Base-by-base conservation (phyloP, 2,888 invertebrate species). In the Terebella lapidaria region DNA sequence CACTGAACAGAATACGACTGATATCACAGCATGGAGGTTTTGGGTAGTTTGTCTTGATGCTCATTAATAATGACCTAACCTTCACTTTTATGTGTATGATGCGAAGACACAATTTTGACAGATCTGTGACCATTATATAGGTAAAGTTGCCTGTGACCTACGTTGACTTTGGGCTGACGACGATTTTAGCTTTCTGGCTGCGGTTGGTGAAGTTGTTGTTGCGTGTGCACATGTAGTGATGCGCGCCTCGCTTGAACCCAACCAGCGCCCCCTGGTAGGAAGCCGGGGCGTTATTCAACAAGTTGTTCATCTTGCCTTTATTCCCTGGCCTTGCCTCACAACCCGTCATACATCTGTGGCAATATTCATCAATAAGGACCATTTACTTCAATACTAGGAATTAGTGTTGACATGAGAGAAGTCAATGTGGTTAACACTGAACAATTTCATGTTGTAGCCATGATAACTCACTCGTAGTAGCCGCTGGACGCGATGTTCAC, bases 191-290 rank as follows among this genome's bases (percentile, higher is more conserved):
- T 57, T 78, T 78, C 58, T 79, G 75, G 30, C 76, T 76, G 18
- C 78, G 57, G 61, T 72, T 79, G 22, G 73, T 73, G 66, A 77
- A 79, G 65, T 76, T 78, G 66, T 79, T 80, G 64, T 80, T 80
- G 35, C 79, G 67, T 3, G 77, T 72, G 57, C 76, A 76, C 71
- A 75, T 76, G 63, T 73, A 78, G 65, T 76, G 67, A 61, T 78
- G 78, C 2, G 62, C 71, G 20, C 78, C 78, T 46, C 63, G 62
- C 56, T 67, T 71, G 54, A 79, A 70, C 57, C 64, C 69, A 3
- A 80, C 69, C 10, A 79, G 64, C 1, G 69, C 74, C 20, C 79
- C 80, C 52, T 70, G 69, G 57, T 73, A 79, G 1, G 78, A 78
- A 3, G 80, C 78, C n/a, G 79, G 76, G 18, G 78, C 77, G 60